phyloP scores from a whole-genome alignment of 2,113 vertebrate genomes.

The Hypanus sabinus region DNA sequence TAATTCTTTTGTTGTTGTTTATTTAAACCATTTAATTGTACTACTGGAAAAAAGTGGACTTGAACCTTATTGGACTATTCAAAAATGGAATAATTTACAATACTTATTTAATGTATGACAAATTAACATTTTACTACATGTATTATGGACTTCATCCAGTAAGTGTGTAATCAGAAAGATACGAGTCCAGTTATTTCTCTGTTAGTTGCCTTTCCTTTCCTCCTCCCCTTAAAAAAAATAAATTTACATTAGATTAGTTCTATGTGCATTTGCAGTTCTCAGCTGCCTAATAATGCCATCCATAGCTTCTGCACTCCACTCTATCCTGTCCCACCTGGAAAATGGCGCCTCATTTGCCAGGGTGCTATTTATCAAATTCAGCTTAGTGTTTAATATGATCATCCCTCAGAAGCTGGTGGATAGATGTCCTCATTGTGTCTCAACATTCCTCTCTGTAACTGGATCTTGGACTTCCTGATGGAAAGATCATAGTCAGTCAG shows the following conservation, averaged over 20 bases:
- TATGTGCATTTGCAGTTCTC: not conserved
- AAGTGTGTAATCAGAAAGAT: not conserved
- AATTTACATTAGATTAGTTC: not conserved
- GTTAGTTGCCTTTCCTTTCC: not conserved
- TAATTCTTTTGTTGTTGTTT: not conserved
- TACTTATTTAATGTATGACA: not conserved
- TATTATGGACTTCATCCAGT: not conserved
- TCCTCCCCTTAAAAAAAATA: not conserved
- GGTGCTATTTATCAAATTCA: no score
- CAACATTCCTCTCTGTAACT: no score
- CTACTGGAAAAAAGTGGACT: not conserved
- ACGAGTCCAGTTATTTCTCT: not conserved
- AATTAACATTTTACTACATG: not conserved
- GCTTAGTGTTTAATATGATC: no score
- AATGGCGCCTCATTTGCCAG: no score
- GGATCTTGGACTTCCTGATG: no score
- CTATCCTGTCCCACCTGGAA: no score
- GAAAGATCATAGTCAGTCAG: no score
- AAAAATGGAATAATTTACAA: not conserved
- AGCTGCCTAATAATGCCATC: not conserved
- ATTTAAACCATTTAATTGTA: not conserved
- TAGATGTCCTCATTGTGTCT: no score
- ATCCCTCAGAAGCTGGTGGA: no score
- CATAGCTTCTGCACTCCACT: no score
- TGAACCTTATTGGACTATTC: not conserved